These are phyloP conservation scores for Bos taurus DNA, from an alignment of 2,113 vertebrate species.

Conservation along the genomic window DNA sequence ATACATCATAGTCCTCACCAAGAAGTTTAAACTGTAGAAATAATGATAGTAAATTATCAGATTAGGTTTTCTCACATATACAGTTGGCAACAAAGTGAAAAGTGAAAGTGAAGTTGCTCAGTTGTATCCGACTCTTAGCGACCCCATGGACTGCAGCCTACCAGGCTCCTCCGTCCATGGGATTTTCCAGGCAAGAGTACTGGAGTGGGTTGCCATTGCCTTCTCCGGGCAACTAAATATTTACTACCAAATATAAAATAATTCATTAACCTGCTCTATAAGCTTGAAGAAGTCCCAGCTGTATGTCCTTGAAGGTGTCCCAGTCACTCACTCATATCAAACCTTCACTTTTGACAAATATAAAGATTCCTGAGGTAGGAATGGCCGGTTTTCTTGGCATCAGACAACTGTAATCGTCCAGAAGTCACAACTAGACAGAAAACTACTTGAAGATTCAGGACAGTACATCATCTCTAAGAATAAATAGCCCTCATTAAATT, in stretches of 20 bases:
- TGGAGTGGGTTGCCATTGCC: no score
- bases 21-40: not conserved
- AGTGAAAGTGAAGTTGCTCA: no score
- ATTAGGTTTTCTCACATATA: not conserved
- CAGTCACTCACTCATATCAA: not conserved
- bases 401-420: not conserved
- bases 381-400: not conserved
- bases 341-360: not conserved
- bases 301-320: not conserved
- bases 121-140: no score
- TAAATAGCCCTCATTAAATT: not conserved
- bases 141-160: no score
- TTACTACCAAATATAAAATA: not conserved
- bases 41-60: not conserved
- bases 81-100: not conserved
- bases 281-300: not conserved
- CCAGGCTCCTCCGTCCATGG: no score
- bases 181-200: no score
- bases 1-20: not conserved
- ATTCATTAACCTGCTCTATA: not conserved
- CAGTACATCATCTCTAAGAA: not conserved
- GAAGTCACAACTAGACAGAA: not conserved
- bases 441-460: not conserved
- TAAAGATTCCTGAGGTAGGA: not conserved
- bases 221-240: not conserved